Percentiles rank a stretch among this genome's conserved stretches.
phyloP scores from a whole-genome alignment of 2,888 invertebrate genomes.

The Trichopria drosophilae region DNA sequence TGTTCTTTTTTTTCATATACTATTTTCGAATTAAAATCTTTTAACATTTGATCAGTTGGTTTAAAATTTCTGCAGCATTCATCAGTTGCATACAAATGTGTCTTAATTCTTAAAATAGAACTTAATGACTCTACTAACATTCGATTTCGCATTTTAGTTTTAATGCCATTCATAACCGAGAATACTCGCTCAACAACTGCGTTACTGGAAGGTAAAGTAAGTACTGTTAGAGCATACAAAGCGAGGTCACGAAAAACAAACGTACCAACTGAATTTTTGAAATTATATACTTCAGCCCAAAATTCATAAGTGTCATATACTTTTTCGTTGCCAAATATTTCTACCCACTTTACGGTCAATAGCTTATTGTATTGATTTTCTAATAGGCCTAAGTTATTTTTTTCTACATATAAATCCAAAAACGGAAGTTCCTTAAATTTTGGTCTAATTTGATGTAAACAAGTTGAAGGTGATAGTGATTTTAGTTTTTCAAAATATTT shows the following conservation, averaged over 20 bases:
- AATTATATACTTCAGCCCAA: slow-evolving; percentile 22
- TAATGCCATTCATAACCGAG: slow-evolving; percentile 23
- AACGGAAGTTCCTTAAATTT: slow-evolving; percentile 14
- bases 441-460: slow-evolving; percentile 13
- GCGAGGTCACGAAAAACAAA: slow-evolving; percentile 17
- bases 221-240: slow-evolving; percentile 15
- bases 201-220: slow-evolving; percentile 21
- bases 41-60: slow-evolving; percentile 1
- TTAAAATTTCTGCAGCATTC: slow-evolving; percentile 1
- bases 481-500: slow-evolving; percentile 14
- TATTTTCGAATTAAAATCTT: slow-evolving; percentile 10
- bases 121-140: slow-evolving; percentile 2
- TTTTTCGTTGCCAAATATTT: background rate
- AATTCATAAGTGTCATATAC: slow-evolving; percentile 13
- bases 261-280: slow-evolving; percentile 20
- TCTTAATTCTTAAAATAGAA: slow-evolving; percentile 6
- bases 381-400: slow-evolving; percentile 9
- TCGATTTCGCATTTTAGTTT: slow-evolving; percentile 23
- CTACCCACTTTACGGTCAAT: slow-evolving; percentile 19
- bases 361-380: slow-evolving; percentile 25
- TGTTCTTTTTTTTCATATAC: background rate
- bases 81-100: slow-evolving; percentile 1
- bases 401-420: slow-evolving; percentile 3
- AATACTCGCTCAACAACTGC: slow-evolving; percentile 27
- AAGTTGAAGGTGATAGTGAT: slow-evolving; percentile 12